Conservation (phyloP, 2,113 vertebrate genomes). For the Pachypanchax playfairii region DNA sequence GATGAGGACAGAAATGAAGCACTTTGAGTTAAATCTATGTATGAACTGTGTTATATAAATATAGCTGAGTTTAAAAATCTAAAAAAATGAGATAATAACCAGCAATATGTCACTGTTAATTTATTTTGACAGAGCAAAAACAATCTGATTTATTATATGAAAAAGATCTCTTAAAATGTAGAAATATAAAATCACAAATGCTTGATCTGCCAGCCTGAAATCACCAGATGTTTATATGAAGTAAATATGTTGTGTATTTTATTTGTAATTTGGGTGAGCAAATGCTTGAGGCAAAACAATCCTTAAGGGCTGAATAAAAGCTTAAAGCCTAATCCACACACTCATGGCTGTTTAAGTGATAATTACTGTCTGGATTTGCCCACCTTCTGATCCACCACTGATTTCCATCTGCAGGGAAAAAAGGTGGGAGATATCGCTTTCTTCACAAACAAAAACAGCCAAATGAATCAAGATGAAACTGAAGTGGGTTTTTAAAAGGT, state of each 20-base stretch:
- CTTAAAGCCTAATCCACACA: slow-evolving; percentile 57
- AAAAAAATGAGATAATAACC: no score
- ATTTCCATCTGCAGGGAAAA: slow-evolving; percentile 43
- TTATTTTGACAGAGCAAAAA: no score
- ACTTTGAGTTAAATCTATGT: no score
- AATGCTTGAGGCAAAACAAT: slow-evolving; percentile 22
- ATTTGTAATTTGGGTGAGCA: slow-evolving; percentile 43
- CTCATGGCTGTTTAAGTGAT: slow-evolving; percentile 51
- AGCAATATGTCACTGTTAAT: no score
- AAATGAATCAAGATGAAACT: slow-evolving; percentile 30
- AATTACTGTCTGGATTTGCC: slow-evolving; percentile 52
- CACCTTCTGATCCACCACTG: slow-evolving; percentile 47
- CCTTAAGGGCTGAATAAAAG: slow-evolving; percentile 43
- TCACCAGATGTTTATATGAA: not conserved
- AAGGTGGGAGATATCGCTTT: slow-evolving; percentile 47
- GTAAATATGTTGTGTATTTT: not conserved
- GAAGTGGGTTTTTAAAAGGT: slow-evolving; percentile 61
- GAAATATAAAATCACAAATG: not conserved
- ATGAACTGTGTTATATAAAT: no score
- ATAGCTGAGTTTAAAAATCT: no score
- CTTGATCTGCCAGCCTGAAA: not conserved
- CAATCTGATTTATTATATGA: no score
- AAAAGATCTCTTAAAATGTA: no score
- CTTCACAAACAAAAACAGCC: slow-evolving; percentile 30
- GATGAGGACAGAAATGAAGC: no score